Evolutionary conservation across 2,888 invertebrate genomes (phyloP).

Genomic region (Pammene aurita): DNA sequence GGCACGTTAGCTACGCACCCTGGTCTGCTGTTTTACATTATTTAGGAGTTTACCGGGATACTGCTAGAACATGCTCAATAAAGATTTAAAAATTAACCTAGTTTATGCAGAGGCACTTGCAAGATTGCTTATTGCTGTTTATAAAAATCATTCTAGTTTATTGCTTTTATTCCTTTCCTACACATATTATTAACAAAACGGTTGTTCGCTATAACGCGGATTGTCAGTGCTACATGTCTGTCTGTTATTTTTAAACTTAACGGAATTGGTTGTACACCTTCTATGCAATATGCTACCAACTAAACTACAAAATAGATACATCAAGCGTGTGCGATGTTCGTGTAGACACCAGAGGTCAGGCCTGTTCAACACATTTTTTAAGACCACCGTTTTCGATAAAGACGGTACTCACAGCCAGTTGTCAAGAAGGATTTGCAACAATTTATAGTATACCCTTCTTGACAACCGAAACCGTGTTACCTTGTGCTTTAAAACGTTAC

Average conservation of each 20-base stretch:
- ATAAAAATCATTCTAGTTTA: background rate
- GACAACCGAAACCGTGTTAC: background rate
- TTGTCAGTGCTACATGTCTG: background rate
- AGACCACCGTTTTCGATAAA: background rate
- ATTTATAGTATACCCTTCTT: background rate
- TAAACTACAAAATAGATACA: constrained; percentile 5
- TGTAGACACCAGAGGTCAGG: background rate
- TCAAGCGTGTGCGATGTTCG: constrained; percentile 7
- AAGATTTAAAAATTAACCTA: constrained; percentile 8
- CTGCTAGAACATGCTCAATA: background rate
- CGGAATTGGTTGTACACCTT: constrained; percentile 1
- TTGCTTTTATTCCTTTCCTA: background rate
- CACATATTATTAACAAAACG: background rate
- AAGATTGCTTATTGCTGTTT: constrained; percentile 7
- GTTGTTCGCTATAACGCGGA: background rate
- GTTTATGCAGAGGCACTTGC: constrained; percentile 15
- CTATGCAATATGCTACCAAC: constrained; percentile 9
- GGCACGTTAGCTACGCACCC: too few relatives aligned
- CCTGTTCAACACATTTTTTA: background rate
- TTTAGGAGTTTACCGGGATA: constrained; percentile 1
- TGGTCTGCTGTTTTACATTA: background rate
- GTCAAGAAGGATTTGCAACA: background rate
- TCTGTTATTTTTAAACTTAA: background rate
- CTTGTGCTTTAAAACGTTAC: background rate
- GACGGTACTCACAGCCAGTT: background rate